A percentile compares a stretch with the other conserved stretches of the same genome.
These are phyloP conservation scores for Patella caerulea DNA, from an alignment of 2,888 invertebrate species.

Conservation along the genomic window DNA sequence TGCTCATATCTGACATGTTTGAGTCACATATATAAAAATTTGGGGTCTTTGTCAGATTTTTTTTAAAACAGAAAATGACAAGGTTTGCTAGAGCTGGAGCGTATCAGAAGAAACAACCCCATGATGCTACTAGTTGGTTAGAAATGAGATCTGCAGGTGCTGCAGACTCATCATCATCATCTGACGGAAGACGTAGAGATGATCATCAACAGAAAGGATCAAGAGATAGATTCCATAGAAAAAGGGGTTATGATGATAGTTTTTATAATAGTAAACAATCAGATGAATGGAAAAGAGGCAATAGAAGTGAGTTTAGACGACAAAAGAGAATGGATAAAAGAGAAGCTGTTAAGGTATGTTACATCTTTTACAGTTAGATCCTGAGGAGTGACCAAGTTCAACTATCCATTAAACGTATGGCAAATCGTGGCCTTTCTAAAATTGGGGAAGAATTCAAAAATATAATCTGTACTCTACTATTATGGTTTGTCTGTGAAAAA, in stretches of 20 bases:
- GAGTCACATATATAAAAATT: too few species aligned
- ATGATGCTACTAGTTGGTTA: constrained; percentile 50
- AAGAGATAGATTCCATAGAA: too few species aligned
- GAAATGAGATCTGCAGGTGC: constrained; percentile 36
- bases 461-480: too few species aligned
- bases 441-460: too few species aligned
- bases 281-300: constrained; percentile 40
- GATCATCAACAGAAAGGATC: background rate
- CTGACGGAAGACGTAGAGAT: background rate
- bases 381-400: too few species aligned
- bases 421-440: too few species aligned
- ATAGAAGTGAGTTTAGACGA: constrained; percentile 50
- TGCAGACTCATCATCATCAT: constrained; percentile 1
- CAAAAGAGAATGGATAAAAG: constrained; percentile 46
- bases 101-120: constrained; percentile 46
- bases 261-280: background rate
- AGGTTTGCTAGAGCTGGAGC: constrained; percentile 49
- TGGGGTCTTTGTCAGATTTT: too few species aligned
- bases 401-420: too few species aligned
- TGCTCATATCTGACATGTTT: too few species aligned
- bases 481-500: too few species aligned
- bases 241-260: too few species aligned
- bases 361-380: background rate
- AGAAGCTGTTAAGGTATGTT: constrained; percentile 42
- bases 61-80: constrained; percentile 43